Conservation (phyloP, 2,113 vertebrate species). For the Henicopernis longicauda region DNA sequence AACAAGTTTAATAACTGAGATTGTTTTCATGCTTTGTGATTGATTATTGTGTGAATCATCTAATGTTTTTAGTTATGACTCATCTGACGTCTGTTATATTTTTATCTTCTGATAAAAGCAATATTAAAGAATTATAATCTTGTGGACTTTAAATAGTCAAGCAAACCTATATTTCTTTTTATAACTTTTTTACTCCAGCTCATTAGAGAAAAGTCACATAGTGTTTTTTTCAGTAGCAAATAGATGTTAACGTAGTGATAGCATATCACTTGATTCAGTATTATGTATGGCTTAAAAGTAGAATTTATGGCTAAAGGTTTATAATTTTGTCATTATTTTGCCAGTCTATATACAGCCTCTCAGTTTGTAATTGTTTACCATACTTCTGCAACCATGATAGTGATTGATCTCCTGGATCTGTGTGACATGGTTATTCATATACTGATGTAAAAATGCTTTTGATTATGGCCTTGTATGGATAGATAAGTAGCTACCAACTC, state of each 20-base stretch:
- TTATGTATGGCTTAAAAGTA: not conserved
- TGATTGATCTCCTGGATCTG: not conserved
- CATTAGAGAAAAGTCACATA: not conserved
- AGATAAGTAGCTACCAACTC: not conserved
- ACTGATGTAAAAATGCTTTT: not conserved
- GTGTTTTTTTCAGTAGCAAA: not conserved
- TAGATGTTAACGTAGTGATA: not conserved
- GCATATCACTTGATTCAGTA: not conserved
- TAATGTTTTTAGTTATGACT: conserved; percentile 57
- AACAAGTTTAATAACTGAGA: conserved; percentile 30
- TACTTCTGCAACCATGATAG: not conserved
- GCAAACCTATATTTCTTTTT: conserved; percentile 12
- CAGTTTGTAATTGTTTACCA: not conserved
- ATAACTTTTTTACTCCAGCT: not conserved
- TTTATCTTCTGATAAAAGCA: conserved; percentile 27
- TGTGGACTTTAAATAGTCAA: not conserved
- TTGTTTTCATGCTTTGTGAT: conserved; percentile 50
- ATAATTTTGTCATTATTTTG: not conserved
- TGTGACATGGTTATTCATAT: not conserved
- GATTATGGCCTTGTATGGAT: not conserved
- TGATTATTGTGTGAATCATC: conserved; percentile 55
- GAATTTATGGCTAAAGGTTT: not conserved
- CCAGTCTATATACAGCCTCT: not conserved
- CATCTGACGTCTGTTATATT: conserved; percentile 41
- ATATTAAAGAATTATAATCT: conserved; percentile 12